Evolutionary conservation across 2,113 vertebrate genomes (phyloP).

Genomic region (Crotalus tigris): DNA sequence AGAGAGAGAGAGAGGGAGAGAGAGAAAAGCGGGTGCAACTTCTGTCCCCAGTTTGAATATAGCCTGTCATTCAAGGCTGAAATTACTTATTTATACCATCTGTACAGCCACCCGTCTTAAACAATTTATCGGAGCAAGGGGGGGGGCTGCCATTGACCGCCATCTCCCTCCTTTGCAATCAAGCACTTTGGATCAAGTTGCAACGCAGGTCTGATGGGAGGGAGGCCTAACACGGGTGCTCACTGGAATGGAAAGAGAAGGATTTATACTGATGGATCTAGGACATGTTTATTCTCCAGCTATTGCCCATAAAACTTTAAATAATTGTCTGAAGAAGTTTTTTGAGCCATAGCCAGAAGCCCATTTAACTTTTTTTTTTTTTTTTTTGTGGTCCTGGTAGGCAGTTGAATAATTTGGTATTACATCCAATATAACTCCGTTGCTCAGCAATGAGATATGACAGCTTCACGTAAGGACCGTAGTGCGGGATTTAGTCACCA

Average conservation of each 20-base stretch:
- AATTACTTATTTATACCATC: background rate
- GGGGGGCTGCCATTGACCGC: background rate
- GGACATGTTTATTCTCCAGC: conserved; percentile 1
- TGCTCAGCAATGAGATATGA: background rate
- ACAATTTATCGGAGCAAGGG: background rate
- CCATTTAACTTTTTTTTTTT: background rate
- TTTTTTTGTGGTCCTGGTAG: background rate
- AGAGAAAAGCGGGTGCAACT: too few relatives aligned
- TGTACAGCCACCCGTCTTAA: background rate
- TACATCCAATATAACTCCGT: background rate
- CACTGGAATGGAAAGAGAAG: background rate
- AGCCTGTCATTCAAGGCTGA: background rate
- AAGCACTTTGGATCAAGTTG: background rate
- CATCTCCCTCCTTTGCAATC: background rate
- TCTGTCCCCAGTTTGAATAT: background rate
- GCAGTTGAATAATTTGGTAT: background rate
- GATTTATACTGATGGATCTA: background rate
- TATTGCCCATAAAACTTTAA: background rate
- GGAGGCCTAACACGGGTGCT: rapidly evolving
- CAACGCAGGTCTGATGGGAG: background rate
- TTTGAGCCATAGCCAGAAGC: background rate
- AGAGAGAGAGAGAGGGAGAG: too few relatives aligned
- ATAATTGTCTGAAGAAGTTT: conserved; percentile 3
- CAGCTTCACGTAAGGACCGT: background rate
- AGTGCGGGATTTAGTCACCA: background rate